These are phyloP conservation scores for Pseudachorutes palmiensis DNA, from an alignment of 1,140 invertebrate species.

Conservation along the genomic window DNA sequence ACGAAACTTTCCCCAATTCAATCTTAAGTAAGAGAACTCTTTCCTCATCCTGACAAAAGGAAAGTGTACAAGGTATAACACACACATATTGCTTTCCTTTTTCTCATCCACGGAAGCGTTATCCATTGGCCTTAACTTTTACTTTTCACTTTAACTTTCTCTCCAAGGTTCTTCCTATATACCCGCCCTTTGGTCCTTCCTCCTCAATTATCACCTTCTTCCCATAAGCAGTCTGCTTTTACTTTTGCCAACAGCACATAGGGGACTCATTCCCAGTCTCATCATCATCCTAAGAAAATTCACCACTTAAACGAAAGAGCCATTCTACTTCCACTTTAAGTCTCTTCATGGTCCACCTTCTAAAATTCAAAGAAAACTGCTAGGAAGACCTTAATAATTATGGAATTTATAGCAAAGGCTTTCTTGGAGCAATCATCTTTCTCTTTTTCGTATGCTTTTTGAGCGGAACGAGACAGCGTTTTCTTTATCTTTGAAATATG, in stretches of 20 bases:
- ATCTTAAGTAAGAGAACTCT: not conserved
- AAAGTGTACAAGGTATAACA: not conserved
- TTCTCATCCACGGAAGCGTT: not conserved
- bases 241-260: not conserved
- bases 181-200: not conserved
- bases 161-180: not conserved
- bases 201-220: not conserved
- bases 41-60: not conserved
- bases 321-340: too few species aligned
- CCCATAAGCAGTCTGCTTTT: not conserved
- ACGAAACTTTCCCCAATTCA: too few species aligned
- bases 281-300: not conserved
- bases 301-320: not conserved
- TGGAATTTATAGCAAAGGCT: too few species aligned
- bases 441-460: too few species aligned
- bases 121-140: not conserved
- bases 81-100: not conserved
- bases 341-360: too few species aligned
- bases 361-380: too few species aligned
- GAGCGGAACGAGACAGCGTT: too few species aligned
- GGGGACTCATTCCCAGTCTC: not conserved
- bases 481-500: too few species aligned
- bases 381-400: too few species aligned
- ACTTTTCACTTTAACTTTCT: constrained; percentile 10
- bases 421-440: too few species aligned